Conservation (phyloP, 1,140 invertebrate species). For the Musca domestica region DNA sequence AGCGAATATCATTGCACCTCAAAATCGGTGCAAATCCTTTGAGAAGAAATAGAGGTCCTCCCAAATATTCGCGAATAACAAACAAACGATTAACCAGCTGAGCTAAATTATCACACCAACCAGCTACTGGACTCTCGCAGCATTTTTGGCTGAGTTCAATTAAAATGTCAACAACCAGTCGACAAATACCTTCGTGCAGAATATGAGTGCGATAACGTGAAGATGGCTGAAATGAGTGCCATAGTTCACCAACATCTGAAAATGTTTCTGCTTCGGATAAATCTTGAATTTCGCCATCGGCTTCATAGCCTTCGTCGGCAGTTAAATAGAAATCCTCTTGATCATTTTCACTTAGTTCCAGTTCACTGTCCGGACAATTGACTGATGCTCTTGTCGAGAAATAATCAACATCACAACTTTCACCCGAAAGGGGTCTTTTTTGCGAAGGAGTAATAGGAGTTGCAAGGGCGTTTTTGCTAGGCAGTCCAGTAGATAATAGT, state of each 20-base stretch:
- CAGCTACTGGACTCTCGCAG: conserved; percentile 37
- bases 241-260: conserved; percentile 30
- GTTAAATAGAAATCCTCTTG: conserved; percentile 44
- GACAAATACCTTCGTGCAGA: conserved; percentile 47
- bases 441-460: conserved; percentile 27
- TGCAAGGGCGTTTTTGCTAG: background rate
- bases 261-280: conserved; percentile 43
- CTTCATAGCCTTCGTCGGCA: conserved; percentile 52
- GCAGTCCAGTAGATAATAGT: background rate
- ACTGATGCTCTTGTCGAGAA: conserved; percentile 45
- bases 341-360: conserved; percentile 48
- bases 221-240: conserved; percentile 45
- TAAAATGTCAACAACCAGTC: conserved; percentile 48
- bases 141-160: conserved; percentile 44
- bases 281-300: conserved; percentile 48
- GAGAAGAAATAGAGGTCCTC: conserved; percentile 45
- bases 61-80: conserved; percentile 46
- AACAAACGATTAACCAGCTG: conserved; percentile 46
- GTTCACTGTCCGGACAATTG: conserved; percentile 46
- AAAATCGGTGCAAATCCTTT: conserved; percentile 44
- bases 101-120: conserved; percentile 47
- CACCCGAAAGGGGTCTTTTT: conserved; percentile 35
- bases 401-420: conserved; percentile 40
- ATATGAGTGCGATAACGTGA: conserved; percentile 46
- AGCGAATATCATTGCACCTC: conserved; percentile 38